Evolutionary conservation across 1,140 invertebrate genomes (phyloP).

Genomic region (Cherax quadricarinatus): DNA sequence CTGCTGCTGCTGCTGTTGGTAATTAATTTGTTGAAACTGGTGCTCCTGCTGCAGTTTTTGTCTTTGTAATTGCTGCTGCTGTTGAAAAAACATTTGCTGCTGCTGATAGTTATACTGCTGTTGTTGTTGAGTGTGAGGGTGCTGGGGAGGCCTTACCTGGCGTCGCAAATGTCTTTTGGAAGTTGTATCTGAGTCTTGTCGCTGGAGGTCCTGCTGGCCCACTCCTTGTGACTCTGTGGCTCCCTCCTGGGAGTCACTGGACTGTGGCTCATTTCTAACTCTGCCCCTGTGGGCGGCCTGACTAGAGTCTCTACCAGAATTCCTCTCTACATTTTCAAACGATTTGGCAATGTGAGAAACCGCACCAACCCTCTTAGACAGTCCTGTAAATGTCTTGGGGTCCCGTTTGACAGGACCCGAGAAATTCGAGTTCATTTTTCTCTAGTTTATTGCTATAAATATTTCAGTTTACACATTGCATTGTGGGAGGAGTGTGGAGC

Average conservation of each 20-base stretch:
- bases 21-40: not conserved
- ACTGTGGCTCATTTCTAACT: not conserved
- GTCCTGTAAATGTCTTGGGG: slow-evolving; percentile 48
- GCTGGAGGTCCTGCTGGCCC: not conserved
- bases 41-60: slow-evolving; percentile 19
- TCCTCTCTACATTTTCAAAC: slow-evolving; percentile 39
- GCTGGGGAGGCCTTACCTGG: not conserved
- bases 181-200: not conserved
- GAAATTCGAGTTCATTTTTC: not conserved
- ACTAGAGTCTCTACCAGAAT: not conserved
- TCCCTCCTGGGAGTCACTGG: not conserved
- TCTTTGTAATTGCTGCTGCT: slow-evolving; percentile 3
- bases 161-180: not conserved
- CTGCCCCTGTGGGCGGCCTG: not conserved
- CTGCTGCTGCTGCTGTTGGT: slow-evolving; percentile 5
- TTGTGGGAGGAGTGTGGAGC: not conserved
- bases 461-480: slow-evolving; percentile 1
- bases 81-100: not conserved
- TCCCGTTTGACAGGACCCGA: slow-evolving; percentile 3
- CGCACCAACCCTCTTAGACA: slow-evolving; percentile 33
- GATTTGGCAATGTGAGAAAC: slow-evolving; percentile 53
- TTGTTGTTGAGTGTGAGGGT: not conserved
- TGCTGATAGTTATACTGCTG: not conserved
- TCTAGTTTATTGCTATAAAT: not conserved
- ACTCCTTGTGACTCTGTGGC: not conserved